Percentiles rank a stretch among this genome's conserved stretches.
Conservation (phyloP, 2,888 invertebrate genomes). For the Clivina fossor region DNA sequence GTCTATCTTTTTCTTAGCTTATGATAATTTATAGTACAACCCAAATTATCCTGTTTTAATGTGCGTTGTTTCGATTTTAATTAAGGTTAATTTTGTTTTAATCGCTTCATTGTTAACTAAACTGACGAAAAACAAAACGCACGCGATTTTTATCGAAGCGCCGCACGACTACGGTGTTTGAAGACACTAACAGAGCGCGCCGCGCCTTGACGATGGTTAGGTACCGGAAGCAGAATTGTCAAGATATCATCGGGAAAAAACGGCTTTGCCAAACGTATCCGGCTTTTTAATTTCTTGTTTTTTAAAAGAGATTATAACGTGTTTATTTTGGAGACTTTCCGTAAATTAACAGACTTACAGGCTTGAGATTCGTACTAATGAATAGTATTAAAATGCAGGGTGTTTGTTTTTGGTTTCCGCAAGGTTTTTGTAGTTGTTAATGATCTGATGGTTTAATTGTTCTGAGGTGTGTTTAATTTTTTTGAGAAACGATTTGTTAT, state of each 20-base stretch:
- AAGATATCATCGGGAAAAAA: constrained; percentile 16
- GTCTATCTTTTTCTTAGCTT: neutral
- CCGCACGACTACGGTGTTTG: no score
- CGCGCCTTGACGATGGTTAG: neutral
- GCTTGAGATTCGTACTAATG: no score
- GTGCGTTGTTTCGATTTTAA: constrained; percentile 31
- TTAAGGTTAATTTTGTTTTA: constrained; percentile 32
- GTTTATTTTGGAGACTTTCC: no score
- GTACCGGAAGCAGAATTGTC: constrained; percentile 17
- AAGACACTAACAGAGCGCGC: neutral
- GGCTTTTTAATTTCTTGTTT: no score
- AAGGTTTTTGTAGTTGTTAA: constrained; percentile 12
- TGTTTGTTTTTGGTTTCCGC: neutral
- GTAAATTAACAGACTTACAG: no score
- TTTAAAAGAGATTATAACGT: no score
- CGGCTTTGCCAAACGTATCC: constrained; percentile 17
- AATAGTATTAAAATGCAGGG: neutral
- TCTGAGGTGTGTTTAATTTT: constrained; percentile 21
- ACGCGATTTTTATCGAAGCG: constrained; percentile 5
- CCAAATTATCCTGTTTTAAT: constrained; percentile 21
- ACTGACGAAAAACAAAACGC: constrained; percentile 18
- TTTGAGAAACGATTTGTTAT: constrained; percentile 18
- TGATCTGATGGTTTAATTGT: constrained; percentile 21
- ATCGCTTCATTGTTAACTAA: constrained; percentile 31
- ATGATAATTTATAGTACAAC: constrained; percentile 7